Base-by-base conservation (phyloP, 2,113 vertebrate species). In the Plectropomus leopardus region DNA sequence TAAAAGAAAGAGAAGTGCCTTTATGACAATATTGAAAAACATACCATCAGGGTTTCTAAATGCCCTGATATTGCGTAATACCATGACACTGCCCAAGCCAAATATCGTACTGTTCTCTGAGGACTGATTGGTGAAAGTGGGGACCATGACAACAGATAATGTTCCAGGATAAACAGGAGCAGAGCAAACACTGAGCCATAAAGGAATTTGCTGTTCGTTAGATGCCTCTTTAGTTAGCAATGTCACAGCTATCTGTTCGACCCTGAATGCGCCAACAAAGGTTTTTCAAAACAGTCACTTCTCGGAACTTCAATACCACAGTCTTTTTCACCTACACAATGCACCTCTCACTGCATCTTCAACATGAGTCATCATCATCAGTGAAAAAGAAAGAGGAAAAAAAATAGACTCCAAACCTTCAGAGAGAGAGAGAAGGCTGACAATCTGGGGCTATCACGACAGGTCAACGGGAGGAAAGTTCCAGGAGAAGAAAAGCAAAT, bases 401-500 rank as follows among this genome's bases (percentile, higher is more conserved):
- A 67, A n/a, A 59, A 11, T 0, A 26, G 13, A 55, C 19, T 13
- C 4, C 50, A 53, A 53, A 76, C 30, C 36, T 63, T 40, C 36
- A 34, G 17, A 10, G 59, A 40, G 60, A 40, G 34, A 59, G 74
- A 63, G 21, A 54, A 1, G 15, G 21, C 17, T 50, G 69, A 71
- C 55, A 45, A 69, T 36, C 16, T 7, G 23, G n/a, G 5, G 70
- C 55, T 40, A 58, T 55, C 54, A 50, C 40, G 34, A 79, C 50
- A 28, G 68, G 54, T 80, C 19, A 64, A n/a, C 47, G 24, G 8
- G 9, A 23, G n/a, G 19, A 66, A 67, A 45, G 74, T 45, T 78
- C 23, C 68, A 17, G 34, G 9, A 21, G 30, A 28, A 86, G 45
- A 75, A 54, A 83, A 68, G 60, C 5, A 9, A 65, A 77, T 64